Conservation (phyloP, 2,113 vertebrate species). For the Nycticebus coucang region DNA sequence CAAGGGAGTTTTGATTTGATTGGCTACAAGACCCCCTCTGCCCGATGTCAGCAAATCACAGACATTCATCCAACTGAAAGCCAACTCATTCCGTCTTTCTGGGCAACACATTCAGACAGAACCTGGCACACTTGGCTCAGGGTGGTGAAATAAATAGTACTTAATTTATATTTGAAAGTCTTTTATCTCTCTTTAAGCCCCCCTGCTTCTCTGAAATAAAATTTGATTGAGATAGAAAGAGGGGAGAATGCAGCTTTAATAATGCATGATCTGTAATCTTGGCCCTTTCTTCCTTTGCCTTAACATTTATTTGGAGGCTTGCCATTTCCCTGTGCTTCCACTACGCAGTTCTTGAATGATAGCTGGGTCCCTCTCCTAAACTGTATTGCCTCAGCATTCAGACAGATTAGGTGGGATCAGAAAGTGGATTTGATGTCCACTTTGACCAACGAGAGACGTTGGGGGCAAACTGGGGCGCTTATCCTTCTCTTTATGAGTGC, state of each 20-base stretch:
- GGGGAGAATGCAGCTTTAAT: conserved; percentile 60
- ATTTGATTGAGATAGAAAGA: conserved; percentile 69
- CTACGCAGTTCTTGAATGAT: not conserved
- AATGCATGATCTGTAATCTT: conserved; percentile 50
- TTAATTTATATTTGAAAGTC: conserved; percentile 70
- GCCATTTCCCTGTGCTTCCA: not conserved
- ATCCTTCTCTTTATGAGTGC: not conserved
- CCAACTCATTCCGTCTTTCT: conserved; percentile 34
- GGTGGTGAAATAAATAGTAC: conserved; percentile 22
- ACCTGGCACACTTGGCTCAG: not conserved
- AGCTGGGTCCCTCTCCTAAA: conserved; percentile 55
- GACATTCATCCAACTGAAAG: conserved; percentile 34
- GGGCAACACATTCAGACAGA: not conserved
- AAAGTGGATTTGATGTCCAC: conserved; percentile 58
- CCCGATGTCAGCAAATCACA: conserved; percentile 50
- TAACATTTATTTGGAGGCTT: not conserved
- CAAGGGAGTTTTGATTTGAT: conserved; percentile 1
- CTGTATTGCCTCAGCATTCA: conserved; percentile 26
- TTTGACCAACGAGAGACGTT: not conserved
- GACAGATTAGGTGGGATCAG: conserved; percentile 56
- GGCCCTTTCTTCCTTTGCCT: not conserved
- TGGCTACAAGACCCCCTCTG: not conserved
- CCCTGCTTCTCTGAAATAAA: conserved; percentile 51
- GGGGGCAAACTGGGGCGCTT: not conserved
- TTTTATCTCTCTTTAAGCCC: conserved; percentile 63